Base-by-base conservation (phyloP, 2,888 invertebrate species). In the Epinotia brunnichana region DNA sequence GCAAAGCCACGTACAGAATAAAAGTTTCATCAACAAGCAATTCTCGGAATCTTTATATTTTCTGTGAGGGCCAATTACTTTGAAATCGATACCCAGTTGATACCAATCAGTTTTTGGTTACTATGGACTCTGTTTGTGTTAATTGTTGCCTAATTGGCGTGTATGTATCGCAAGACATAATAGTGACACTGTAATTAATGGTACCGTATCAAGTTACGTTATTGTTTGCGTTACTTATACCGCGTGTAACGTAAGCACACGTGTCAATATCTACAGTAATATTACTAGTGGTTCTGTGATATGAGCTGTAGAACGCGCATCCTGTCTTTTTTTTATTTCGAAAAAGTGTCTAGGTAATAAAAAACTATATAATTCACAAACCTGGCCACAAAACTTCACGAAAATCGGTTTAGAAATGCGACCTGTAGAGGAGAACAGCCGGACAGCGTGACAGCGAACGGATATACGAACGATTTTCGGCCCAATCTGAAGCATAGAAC, bases 151-250 rank as follows among this genome's bases (percentile, higher is more conserved):
- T 61, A 67, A 72, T 61, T 72, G 54, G 44, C 59, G 48, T 48
- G 56, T 64, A 64, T 59, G 19, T 64, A 57, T 70, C 17, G 64
- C 64, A 51, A 59, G 48, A 60, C 59, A 19, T 59, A 51, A 29
- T 70, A 70, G 64, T 60, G 57, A 70, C 64, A 66, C 59, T 70
- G 59, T 64, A 59, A 70, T 70, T 70, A 70, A 51, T 41, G 17
- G 35, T 70, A 17, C n/a, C 51, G 48, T 67, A 56, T 70, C 70
- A 39, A 15, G 41, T 70, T 70, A 39, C 70, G 21, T 64, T 39
- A 7, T 62, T 62, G 64, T 54, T 41, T 64, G 17, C 48, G 13
- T 51, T n/a, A 21, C 56, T n/a, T 24, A 24, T 24, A 56, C 15
- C 56, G 15, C n/a, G 15, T 2, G 17, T 10, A 35, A 57, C 29